Base-by-base conservation (phyloP, 2,888 invertebrate genomes). In the Myopa tessellatipennis region DNA sequence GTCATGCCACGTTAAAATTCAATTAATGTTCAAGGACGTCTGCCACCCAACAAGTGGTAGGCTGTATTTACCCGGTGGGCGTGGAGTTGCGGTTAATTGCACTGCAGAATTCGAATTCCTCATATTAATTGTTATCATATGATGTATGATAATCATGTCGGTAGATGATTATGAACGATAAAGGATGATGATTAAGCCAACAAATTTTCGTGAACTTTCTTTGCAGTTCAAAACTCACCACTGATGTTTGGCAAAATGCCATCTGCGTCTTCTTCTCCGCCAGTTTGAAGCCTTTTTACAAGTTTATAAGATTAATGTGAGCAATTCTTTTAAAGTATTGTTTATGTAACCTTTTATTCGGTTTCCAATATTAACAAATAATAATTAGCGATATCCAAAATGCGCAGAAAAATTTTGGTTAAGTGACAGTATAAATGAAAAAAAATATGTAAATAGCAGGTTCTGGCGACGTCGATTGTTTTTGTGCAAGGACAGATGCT, bases 191-290 rank as follows among this genome's bases (percentile, higher is more conserved):
- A 45, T 10, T 8, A 45, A 45, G 45, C 45, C 45, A 45, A 45
- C 45, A 45, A 45, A 10, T 45, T 45, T 10, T 26, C 26, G 1
- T 26, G 26, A 26, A 26, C 7, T 45, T 45, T 8, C 10, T 8
- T 45, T 6, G 45, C 26, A 26, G 52, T 26, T 26, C 38, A 65
- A 76, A 86, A 90, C 91, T 91, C 87, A 92, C 90, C 90, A 94
- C 94, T 86, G 93, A 91, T 84, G 92, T 90, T 90, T 94, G 94
- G 91, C 93, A 93, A 90, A 93, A 91, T 88, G 93, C 92, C 93
- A 93, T 93, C 79, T 87, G 87, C 81, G 84, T 84, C 85, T 88
- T 88, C 82, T 88, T 88, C 80, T 88, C 88, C 77, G 88, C 88
- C 88, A 88, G 85, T 70, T 87, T 88, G 83, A 86, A 79, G 84